Base-by-base conservation (phyloP, 2,888 invertebrate species). In the Fragum whitleyi region DNA sequence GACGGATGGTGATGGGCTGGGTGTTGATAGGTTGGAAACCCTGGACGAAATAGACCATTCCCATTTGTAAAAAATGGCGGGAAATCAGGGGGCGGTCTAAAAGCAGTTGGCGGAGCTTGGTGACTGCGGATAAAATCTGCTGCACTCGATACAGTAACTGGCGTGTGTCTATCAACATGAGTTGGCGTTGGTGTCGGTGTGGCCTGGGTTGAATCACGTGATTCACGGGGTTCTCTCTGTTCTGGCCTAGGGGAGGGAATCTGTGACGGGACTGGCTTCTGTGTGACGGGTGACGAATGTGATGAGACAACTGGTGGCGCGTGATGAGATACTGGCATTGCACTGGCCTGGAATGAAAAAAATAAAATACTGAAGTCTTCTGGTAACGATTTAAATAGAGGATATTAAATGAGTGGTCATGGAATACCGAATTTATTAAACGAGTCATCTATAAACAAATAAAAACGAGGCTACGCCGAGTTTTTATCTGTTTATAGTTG, bases 1-100 rank as follows among this genome's bases (percentile, higher is more conserved):
- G 91, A 86, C 26, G 91, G 91, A 83, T 92, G 90, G 76, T 91
- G 92, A 81, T 91, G 92, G 6, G 92, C 93, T 32, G 93, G 93
- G 77, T 91, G 92, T 77, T 91, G 91, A 81, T 91, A 91, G 55
- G 88, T 87, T 19, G 90, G 82, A 74, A 92, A 91, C 29, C 92
- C 92, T 21, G 93, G 93, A 61, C 93, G 90, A 85, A 93, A 93
- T 74, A 93, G 83, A n/a, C 93, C 92, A 26, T 65, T 65, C 47
- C 69, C 69, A 77, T 93, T 93, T 53, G 92, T 85, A 84, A 93
- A 93, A 87, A 93, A 93, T 26, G 92, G 92, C 76, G 92, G 90
- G 83, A 93, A 91, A 65, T 93, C 92, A 62, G 92, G 93, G 14
- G 92, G 90, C 32, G 91, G 91, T 81, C 92, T 83, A 79, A 92